phyloP scores from a whole-genome alignment of 2,888 invertebrate genomes.

The Ypsolopha scabrella region DNA sequence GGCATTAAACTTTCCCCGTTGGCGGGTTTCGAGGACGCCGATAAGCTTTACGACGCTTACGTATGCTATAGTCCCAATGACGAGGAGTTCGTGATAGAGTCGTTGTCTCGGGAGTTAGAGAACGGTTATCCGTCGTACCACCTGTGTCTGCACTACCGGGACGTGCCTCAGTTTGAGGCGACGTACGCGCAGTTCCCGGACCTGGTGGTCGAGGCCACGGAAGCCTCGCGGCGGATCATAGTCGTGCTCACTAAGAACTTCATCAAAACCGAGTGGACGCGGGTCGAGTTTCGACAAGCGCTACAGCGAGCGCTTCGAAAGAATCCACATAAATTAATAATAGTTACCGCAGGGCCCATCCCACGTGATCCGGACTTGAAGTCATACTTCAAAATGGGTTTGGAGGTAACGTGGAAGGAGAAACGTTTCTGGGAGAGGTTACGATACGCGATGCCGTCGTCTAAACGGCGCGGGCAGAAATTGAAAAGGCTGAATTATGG shows the following conservation, averaged over 20 bases:
- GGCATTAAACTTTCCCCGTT: slow-evolving; percentile 85
- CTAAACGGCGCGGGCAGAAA: slow-evolving; percentile 73
- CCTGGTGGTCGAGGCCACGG: slow-evolving; percentile 85
- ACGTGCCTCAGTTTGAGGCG: slow-evolving; percentile 79
- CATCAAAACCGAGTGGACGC: slow-evolving; percentile 92
- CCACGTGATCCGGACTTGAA: slow-evolving; percentile 89
- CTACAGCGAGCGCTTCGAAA: slow-evolving; percentile 89
- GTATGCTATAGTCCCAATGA: slow-evolving; percentile 94
- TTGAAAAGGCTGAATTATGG: slow-evolving; percentile 76
- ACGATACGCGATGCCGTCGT: slow-evolving; percentile 89
- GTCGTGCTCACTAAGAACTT: slow-evolving; percentile 90
- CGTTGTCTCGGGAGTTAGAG: slow-evolving; percentile 87
- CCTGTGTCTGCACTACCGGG: slow-evolving; percentile 89
- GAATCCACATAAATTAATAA: slow-evolving; percentile 86
- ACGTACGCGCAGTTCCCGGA: slow-evolving; percentile 81
- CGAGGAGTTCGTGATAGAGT: slow-evolving; percentile 89
- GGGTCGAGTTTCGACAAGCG: slow-evolving; percentile 90
- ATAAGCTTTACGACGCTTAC: slow-evolving; percentile 93
- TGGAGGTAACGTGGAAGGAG: slow-evolving; percentile 90
- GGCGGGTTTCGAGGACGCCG: slow-evolving; percentile 81
- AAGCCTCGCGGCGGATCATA: slow-evolving; percentile 88
- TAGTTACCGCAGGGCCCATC: slow-evolving; percentile 83
- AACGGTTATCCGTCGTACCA: slow-evolving; percentile 84
- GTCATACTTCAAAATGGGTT: slow-evolving; percentile 89
- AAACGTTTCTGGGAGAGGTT: slow-evolving; percentile 95